phyloP scores from a whole-genome alignment of 2,797 vertebrate species.

The Numenius phaeopus region DNA sequence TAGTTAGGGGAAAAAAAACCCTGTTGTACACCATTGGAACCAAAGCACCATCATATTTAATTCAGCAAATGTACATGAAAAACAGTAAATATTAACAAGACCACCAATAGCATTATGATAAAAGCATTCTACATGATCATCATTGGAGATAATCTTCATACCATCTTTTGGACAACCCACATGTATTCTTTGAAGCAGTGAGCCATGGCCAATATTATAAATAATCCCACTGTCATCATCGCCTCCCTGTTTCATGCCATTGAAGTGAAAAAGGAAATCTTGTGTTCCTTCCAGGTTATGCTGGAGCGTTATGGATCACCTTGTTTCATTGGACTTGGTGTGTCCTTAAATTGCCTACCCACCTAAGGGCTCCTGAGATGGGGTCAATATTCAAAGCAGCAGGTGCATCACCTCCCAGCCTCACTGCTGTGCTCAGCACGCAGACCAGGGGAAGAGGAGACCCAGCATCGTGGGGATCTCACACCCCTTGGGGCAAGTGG shows the following conservation, averaged over 20 bases:
- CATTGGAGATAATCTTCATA: neutral
- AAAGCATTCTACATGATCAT: neutral
- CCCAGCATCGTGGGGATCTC: accelerated
- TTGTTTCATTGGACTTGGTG: neutral
- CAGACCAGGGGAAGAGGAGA: neutral
- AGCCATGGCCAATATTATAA: neutral
- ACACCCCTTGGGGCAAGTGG: neutral
- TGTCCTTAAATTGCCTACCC: neutral
- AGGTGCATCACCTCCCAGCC: neutral
- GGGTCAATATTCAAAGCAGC: neutral
- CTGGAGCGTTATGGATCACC: neutral
- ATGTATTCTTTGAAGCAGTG: neutral
- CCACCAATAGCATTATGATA: neutral
- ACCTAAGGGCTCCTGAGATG: neutral
- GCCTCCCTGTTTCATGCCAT: neutral
- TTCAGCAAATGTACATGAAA: neutral
- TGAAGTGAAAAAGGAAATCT: neutral
- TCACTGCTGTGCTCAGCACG: neutral
- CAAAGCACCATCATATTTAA: neutral
- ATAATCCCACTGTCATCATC: neutral
- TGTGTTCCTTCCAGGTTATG: neutral
- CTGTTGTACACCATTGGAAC: neutral
- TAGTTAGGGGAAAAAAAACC: accelerated
- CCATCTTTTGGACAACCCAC: neutral
- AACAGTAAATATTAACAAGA: neutral